Evolutionary conservation across 1,140 invertebrate species (phyloP), one percentile per base, ranked within the genome.

Genomic region (Caenorhabditis brenneri): DNA sequence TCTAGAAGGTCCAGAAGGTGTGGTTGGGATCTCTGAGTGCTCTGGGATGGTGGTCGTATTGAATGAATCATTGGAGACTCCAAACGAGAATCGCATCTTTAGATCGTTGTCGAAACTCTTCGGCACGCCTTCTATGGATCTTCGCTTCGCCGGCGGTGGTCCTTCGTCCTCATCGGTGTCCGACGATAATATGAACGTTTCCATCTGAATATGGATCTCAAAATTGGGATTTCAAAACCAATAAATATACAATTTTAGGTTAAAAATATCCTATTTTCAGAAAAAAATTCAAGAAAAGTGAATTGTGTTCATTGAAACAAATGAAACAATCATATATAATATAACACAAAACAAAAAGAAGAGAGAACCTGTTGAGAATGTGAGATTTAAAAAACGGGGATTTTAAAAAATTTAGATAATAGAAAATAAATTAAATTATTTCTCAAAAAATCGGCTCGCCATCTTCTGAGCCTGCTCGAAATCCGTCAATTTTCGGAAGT

Each of bases 381-480:
- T 39, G 60, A 36, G 60, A 27, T 27, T 36, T 7, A 58, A 10
- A 36, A 51, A 51, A 19, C 12, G n/a, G n/a, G 12, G 9, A 33
- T 24, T 19, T 46, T n/a, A 42, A 36, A 46, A 6, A 51, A 51
- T 51, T 16, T 16, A 51, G 19, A n/a, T 16, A 5, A 10, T 16
- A 19, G n/a, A 51, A 6, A 4, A 15, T 16, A 51, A 51, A 51
- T 27, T 16, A 15, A 19, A 58, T 29, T 58, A 10, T 29, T 19
- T 58, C 29, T 29, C 9, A n/a, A 65, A 65, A 24, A 74, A 74
- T 24, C 65, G 33, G 42, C 9, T 46, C 12, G 36, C 22, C 65
- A 74, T 74, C n/a, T 74, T 74, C n/a, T 74, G 65, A 3, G 65
- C 65, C n/a, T 74, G 65, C 36, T 74, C 65, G 36, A 74, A 74